Conservation (phyloP, 2,113 vertebrate species). For the Falco punctatus region DNA sequence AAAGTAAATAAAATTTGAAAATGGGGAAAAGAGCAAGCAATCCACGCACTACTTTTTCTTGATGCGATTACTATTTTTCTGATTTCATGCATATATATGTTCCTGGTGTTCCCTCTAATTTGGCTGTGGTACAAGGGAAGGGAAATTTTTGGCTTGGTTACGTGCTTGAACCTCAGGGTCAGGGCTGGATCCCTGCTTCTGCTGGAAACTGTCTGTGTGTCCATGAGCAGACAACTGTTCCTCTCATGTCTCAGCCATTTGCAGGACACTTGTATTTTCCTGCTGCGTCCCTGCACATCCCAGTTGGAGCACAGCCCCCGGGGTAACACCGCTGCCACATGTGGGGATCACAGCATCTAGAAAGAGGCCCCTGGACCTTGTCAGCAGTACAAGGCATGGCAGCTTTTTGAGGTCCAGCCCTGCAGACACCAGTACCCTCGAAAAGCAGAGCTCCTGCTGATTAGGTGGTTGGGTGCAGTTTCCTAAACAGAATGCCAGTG, state of each 20-base stretch:
- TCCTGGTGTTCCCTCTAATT: not conserved
- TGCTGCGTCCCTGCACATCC: not conserved
- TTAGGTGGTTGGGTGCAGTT: not conserved
- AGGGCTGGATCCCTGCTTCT: not conserved
- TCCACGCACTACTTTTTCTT: not conserved
- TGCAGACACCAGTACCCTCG: not conserved
- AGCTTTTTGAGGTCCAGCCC: not conserved
- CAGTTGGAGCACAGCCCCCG: not conserved
- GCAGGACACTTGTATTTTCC: not conserved
- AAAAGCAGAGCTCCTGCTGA: not conserved
- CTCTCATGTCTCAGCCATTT: not conserved
- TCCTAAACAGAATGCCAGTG: fast-evolving
- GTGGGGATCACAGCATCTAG: fast-evolving
- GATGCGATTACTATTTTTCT: not conserved
- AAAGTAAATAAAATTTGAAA: not conserved
- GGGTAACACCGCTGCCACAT: not conserved
- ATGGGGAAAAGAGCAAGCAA: fast-evolving
- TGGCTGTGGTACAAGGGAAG: not conserved
- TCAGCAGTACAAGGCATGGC: not conserved
- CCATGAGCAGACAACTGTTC: not conserved
- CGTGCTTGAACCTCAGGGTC: not conserved
- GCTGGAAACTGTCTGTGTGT: not conserved
- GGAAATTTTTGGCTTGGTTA: not conserved
- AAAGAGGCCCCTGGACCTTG: not conserved
- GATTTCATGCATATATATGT: not conserved